phyloP scores from a whole-genome alignment of 2,113 vertebrate species.

The Crotalus horridus region DNA sequence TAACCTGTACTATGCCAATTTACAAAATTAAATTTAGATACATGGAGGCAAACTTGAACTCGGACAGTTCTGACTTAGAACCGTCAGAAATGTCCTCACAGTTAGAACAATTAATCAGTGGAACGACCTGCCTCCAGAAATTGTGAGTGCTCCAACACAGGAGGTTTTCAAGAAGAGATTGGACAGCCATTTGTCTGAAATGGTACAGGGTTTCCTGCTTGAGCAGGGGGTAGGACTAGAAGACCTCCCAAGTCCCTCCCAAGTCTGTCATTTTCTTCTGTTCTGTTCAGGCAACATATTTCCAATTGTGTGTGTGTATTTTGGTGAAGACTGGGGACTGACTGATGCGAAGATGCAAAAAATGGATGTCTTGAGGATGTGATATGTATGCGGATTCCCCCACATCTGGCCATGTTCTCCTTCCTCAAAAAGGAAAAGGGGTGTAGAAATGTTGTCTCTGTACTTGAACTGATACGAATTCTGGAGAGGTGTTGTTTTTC shows the following conservation, averaged over 20 bases:
- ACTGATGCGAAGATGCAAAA: not conserved
- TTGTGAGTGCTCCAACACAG: not conserved
- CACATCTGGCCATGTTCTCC: not conserved
- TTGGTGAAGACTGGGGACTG: not conserved
- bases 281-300: not conserved
- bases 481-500: not conserved
- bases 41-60: not conserved
- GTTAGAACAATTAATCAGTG: not conserved
- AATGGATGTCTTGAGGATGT: not conserved
- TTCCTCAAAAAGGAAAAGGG: not conserved
- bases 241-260: not conserved
- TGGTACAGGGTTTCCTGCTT: not conserved
- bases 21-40: not conserved
- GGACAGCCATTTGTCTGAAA: not conserved
- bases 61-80: no score
- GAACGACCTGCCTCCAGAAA: not conserved
- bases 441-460: not conserved
- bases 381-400: not conserved
- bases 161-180: not conserved
- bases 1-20: not conserved
- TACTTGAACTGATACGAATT: not conserved
- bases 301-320: not conserved
- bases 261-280: not conserved
- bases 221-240: not conserved
- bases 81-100: not conserved